phyloP scores from a whole-genome alignment of 2,113 vertebrate genomes.

The Todiramphus chloris region DNA sequence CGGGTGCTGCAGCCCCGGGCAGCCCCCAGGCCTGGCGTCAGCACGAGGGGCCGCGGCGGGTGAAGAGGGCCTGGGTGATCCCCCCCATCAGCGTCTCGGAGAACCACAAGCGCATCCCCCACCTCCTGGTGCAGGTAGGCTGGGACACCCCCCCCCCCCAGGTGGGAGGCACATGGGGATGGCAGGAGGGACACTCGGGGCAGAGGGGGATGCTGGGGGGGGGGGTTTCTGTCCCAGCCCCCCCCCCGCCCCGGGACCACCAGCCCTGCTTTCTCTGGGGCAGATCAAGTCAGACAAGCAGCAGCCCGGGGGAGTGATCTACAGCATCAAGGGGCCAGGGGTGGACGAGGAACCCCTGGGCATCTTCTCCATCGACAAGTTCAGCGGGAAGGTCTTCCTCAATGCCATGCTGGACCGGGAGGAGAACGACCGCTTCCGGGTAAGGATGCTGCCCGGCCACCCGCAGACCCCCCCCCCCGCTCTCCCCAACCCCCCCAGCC shows the following conservation, averaged over 20 bases:
- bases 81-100: slow-evolving; percentile 92
- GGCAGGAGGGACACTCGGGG: not conserved
- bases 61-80: slow-evolving; percentile 96
- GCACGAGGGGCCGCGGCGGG: slow-evolving; percentile 45
- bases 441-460: not conserved
- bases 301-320: slow-evolving; percentile 87
- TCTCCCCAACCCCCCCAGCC: fast-evolving
- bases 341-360: slow-evolving; percentile 92
- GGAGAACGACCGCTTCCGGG: slow-evolving; percentile 85
- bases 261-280: not conserved
- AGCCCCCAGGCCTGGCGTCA: slow-evolving; percentile 72
- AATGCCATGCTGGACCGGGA: slow-evolving; percentile 91
- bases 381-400: slow-evolving; percentile 87
- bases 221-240: too few species aligned
- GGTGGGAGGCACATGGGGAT: not conserved
- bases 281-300: slow-evolving; percentile 98
- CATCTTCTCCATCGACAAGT: slow-evolving; percentile 92
- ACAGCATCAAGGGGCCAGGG: slow-evolving; percentile 93
- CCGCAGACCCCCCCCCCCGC: not conserved
- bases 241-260: not conserved
- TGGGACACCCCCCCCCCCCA: not conserved
- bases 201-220: not conserved
- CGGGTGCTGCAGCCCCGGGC: not conserved
- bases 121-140: slow-evolving; percentile 91
- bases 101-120: slow-evolving; percentile 91